Percentiles rank a stretch among this genome's conserved stretches.
Conservation (phyloP, 2,888 invertebrate genomes). For the Zonitis immaculata region DNA sequence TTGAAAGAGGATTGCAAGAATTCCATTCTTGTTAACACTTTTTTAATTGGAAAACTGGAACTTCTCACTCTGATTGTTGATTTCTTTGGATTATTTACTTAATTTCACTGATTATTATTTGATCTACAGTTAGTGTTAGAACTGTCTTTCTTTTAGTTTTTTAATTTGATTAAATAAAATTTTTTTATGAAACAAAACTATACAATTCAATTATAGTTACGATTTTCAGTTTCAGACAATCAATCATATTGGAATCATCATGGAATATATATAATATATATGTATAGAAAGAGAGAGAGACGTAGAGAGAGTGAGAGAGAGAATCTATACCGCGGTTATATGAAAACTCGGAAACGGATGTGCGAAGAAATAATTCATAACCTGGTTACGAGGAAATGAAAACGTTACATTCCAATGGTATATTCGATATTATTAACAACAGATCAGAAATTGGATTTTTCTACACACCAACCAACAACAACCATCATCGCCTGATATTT, state of each 20-base stretch:
- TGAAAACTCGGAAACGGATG: constrained; percentile 29
- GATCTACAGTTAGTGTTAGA: background rate
- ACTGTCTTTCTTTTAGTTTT: background rate
- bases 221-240: constrained; percentile 26
- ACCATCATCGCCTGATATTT: background rate
- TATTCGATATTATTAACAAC: constrained; percentile 22
- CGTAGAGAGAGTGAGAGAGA: too few relatives aligned
- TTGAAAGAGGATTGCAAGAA: constrained; percentile 21
- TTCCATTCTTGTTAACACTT: constrained; percentile 34
- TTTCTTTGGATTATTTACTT: constrained; percentile 18
- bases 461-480: background rate
- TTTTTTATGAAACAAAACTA: constrained; percentile 25
- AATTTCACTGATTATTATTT: constrained; percentile 11
- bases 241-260: constrained; percentile 26
- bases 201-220: constrained; percentile 25
- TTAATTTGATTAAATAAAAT: background rate
- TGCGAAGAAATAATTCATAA: constrained; percentile 32
- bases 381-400: constrained; percentile 26
- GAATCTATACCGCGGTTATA: too few relatives aligned
- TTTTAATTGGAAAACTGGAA: constrained; percentile 30
- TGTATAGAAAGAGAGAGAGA: too few relatives aligned
- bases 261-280: constrained; percentile 12
- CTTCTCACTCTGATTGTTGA: constrained; percentile 19
- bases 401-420: constrained; percentile 23
- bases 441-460: constrained; percentile 14